Conservation (phyloP, 2,113 vertebrate genomes). For the Pontoporia blainvillei region DNA sequence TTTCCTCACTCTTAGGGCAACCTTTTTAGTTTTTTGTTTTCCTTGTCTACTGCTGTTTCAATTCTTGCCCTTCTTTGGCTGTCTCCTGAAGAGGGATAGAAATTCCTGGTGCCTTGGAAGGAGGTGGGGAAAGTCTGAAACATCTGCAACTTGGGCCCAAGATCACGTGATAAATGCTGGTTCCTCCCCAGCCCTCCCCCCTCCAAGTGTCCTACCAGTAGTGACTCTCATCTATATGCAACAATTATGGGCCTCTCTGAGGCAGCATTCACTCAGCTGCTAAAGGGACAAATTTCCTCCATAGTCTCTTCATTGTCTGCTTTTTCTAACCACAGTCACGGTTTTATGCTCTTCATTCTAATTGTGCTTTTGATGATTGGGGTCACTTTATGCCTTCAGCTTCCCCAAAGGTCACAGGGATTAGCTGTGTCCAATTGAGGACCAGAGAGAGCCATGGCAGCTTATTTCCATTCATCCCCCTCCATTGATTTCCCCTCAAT, state of each 20-base stretch:
- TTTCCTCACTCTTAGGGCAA: background rate
- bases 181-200: no score
- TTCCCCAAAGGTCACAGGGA: conserved; percentile 67
- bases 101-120: background rate
- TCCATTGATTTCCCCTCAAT: conserved; percentile 45
- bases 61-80: background rate
- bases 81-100: background rate
- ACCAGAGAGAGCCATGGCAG: background rate
- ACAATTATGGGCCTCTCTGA: background rate
- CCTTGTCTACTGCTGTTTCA: background rate
- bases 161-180: background rate
- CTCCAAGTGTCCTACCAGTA: background rate
- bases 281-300: conserved; percentile 50
- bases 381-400: conserved; percentile 63
- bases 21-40: background rate
- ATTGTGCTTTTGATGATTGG: conserved; percentile 67
- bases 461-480: background rate
- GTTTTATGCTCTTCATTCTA: conserved; percentile 61
- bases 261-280: conserved; percentile 10
- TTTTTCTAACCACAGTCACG: conserved; percentile 66
- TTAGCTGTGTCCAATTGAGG: conserved; percentile 46
- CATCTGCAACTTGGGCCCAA: background rate
- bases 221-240: background rate
- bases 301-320: conserved; percentile 61
- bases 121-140: background rate